A percentile compares a stretch with the other conserved stretches of the same genome.
phyloP scores from a whole-genome alignment of 2,113 vertebrate species.

The Zapornia atra region DNA sequence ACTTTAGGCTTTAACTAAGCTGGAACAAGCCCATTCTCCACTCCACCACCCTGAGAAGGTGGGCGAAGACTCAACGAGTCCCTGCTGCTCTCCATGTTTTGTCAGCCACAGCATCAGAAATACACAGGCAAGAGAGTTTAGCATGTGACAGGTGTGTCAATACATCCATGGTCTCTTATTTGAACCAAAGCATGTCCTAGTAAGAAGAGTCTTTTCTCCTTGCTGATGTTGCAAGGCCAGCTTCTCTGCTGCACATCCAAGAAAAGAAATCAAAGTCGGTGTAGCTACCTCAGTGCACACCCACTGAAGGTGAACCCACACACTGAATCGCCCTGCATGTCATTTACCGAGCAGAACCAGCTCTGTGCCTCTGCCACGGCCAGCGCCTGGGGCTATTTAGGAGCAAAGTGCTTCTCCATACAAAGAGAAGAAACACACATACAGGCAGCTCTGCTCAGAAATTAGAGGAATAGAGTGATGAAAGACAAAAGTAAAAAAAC shows the following conservation, averaged over 20 bases:
- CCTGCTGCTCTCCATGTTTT: neutral
- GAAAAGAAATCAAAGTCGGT: neutral
- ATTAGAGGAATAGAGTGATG: neutral
- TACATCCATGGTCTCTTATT: neutral
- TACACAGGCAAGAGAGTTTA: neutral
- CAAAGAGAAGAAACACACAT: neutral
- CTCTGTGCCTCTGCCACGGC: neutral
- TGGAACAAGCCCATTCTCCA: neutral
- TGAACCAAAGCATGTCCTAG: neutral
- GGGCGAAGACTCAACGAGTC: neutral
- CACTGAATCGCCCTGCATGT: neutral
- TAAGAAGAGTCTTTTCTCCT: neutral
- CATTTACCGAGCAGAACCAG: neutral
- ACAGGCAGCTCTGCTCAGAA: neutral
- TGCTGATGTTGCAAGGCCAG: neutral
- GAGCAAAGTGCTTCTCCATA: neutral
- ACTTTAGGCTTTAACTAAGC: neutral
- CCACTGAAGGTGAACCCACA: neutral
- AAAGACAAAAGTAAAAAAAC: constrained; percentile 18
- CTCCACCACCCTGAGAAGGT: neutral
- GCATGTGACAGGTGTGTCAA: neutral
- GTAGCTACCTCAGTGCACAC: neutral
- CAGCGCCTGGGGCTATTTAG: constrained; percentile 1
- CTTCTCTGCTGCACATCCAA: neutral
- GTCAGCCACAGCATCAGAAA: neutral